phyloP scores from a whole-genome alignment of 2,888 invertebrate species.

The Pantelozetes paolii region DNA sequence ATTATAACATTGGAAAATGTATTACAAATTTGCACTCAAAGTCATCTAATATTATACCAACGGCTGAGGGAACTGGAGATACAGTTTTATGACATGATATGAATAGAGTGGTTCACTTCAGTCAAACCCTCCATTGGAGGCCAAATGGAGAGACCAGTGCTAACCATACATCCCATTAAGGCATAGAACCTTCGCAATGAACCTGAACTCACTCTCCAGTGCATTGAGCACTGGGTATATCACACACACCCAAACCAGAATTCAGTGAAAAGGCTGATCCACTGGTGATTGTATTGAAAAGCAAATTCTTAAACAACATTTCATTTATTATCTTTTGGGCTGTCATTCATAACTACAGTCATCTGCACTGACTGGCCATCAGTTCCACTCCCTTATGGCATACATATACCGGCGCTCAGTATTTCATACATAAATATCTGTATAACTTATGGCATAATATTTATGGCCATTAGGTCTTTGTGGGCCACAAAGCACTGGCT shows the following conservation, averaged over 20 bases:
- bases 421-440: too few species aligned
- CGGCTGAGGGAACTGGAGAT: too few species aligned
- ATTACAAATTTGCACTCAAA: neutral
- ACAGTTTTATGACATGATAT: conserved; percentile 1
- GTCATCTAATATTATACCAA: neutral
- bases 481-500: neutral
- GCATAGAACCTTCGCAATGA: conserved; percentile 19
- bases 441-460: neutral
- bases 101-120: too few species aligned
- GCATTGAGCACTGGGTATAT: conserved; percentile 1
- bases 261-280: too few species aligned
- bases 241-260: too few species aligned
- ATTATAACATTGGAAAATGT: too few species aligned
- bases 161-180: too few species aligned
- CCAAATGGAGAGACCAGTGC: too few species aligned
- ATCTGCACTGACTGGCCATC: neutral
- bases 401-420: too few species aligned
- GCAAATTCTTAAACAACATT: conserved; percentile 11
- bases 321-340: conserved; percentile 28
- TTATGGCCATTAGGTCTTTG: neutral
- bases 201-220: neutral
- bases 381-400: neutral
- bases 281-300: too few species aligned
- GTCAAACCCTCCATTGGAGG: too few species aligned
- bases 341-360: conserved; percentile 16